These are phyloP conservation scores for Leptura quadrifasciata DNA, from an alignment of 2,888 invertebrate genomes.

Conservation along the genomic window DNA sequence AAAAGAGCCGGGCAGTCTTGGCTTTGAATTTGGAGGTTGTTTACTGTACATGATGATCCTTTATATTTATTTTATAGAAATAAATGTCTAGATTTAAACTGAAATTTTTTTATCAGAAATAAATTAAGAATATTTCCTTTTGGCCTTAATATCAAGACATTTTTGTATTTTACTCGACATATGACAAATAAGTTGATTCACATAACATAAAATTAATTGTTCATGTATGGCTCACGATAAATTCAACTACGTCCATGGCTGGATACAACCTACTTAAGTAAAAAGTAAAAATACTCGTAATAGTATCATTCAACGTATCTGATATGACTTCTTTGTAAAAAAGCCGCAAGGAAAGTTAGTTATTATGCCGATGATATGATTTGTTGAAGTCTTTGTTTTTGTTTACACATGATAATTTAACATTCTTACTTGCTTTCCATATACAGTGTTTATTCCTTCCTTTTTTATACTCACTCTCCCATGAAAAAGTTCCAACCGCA, in stretches of 20 bases:
- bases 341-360: conserved; percentile 32
- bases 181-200: too few species aligned
- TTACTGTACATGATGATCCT: too few species aligned
- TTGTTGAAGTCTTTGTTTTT: conserved; percentile 24
- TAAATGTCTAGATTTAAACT: too few species aligned
- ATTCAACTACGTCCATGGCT: background rate
- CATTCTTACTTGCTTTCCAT: conserved; percentile 9
- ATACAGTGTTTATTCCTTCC: background rate
- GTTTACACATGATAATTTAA: conserved; percentile 20
- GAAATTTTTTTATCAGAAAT: too few species aligned
- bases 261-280: conserved; percentile 48
- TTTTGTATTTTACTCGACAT: too few species aligned
- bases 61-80: too few species aligned
- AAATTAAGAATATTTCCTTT: too few species aligned
- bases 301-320: conserved; percentile 36
- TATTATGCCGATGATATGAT: conserved; percentile 25
- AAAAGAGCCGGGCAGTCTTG: too few species aligned
- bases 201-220: too few species aligned
- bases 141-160: too few species aligned
- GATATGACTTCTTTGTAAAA: conserved; percentile 29
- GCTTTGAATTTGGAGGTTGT: too few species aligned
- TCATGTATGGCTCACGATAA: background rate
- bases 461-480: conserved; percentile 4
- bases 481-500: background rate
- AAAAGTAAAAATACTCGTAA: conserved; percentile 48